phyloP scores from a whole-genome alignment of 2,113 vertebrate genomes.

The Apistogramma diplotaenia region DNA sequence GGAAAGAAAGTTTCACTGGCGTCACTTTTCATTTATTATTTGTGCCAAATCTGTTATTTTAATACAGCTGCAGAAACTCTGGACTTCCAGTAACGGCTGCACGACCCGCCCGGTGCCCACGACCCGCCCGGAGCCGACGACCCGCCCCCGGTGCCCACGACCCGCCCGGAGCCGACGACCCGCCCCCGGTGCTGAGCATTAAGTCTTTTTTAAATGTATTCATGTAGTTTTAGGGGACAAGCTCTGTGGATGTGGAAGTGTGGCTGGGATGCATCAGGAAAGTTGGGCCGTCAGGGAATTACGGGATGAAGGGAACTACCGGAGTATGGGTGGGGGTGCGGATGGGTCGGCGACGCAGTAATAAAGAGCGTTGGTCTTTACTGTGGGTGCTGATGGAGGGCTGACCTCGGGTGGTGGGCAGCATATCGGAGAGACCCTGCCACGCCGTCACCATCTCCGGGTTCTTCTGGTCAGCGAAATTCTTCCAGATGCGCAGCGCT shows the following conservation, averaged over 20 bases:
- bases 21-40: not conserved
- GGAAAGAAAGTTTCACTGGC: fast-evolving
- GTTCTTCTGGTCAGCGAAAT: conserved; percentile 96
- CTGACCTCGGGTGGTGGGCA: conserved; percentile 93
- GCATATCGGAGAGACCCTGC: conserved; percentile 99
- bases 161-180: too few species aligned
- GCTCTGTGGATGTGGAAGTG: not conserved
- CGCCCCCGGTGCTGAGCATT: too few species aligned
- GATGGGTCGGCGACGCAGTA: not conserved
- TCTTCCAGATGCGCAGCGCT: conserved; percentile 96
- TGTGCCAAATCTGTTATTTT: not conserved
- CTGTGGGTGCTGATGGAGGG: conserved; percentile 55
- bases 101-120: too few species aligned
- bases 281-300: not conserved
- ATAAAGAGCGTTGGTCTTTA: conserved; percentile 57
- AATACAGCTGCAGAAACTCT: not conserved
- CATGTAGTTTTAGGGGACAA: not conserved
- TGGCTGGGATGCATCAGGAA: conserved; percentile 9
- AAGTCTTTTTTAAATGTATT: not conserved
- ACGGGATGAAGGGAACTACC: not conserved
- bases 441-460: conserved; percentile 98
- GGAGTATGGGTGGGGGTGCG: not conserved
- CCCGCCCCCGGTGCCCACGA: too few species aligned
- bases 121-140: too few species aligned
- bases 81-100: fast-evolving